Conservation (phyloP, 2,113 vertebrate genomes). For the Seriola rivoliana region DNA sequence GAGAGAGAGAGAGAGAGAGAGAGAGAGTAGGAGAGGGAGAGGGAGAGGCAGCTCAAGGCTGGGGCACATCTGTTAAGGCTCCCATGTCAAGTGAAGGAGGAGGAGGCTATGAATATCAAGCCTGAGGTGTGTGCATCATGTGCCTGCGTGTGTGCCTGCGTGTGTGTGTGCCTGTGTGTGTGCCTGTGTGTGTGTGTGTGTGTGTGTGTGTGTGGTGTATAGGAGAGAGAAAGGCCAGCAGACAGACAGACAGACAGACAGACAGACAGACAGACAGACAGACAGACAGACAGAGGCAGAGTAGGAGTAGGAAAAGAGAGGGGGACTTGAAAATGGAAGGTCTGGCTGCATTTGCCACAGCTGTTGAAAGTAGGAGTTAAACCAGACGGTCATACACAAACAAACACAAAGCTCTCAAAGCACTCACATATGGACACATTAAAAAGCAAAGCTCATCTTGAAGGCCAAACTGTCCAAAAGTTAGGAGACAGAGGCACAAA, state of each 20-base stretch:
- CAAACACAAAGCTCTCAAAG: constrained; percentile 59
- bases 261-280: constrained; percentile 34
- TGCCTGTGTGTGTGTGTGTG: constrained; percentile 15
- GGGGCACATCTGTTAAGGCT: constrained; percentile 84
- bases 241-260: constrained; percentile 16
- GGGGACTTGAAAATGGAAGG: constrained; percentile 71
- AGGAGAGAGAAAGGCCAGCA: constrained; percentile 24
- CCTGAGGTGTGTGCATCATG: constrained; percentile 79
- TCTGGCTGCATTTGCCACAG: constrained; percentile 74
- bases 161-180: constrained; percentile 27
- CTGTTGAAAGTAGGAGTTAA: constrained; percentile 79
- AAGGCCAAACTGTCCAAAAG: constrained; percentile 44
- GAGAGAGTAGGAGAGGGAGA: constrained; percentile 3
- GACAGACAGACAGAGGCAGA: constrained; percentile 65
- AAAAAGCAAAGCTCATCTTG: constrained; percentile 54
- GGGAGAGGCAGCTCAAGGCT: constrained; percentile 74
- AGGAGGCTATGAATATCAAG: constrained; percentile 83
- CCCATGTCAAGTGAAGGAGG: constrained; percentile 82
- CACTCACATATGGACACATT: constrained; percentile 58
- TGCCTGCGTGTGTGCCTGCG: constrained; percentile 54
- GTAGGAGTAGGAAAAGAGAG: constrained; percentile 67
- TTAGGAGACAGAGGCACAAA: constrained; percentile 41
- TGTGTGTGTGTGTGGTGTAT: constrained; percentile 8
- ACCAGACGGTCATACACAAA: constrained; percentile 69
- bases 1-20: constrained; percentile 7